Percentiles rank a stretch among this genome's conserved stretches.
These are phyloP conservation scores for Lobophora halterata DNA, from an alignment of 2,888 invertebrate genomes.

Conservation along the genomic window DNA sequence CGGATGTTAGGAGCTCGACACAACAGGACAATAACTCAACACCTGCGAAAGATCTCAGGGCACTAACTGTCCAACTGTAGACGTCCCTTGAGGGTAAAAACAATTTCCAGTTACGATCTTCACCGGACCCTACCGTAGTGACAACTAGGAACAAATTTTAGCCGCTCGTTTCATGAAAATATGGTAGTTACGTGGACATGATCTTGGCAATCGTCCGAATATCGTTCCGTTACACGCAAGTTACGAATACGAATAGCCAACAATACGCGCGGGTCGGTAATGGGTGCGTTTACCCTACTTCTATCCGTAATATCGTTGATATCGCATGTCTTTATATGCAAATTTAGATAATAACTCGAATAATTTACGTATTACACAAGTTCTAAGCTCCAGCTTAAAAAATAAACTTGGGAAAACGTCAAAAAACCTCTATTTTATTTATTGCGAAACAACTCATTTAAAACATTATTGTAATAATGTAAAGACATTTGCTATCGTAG, in stretches of 20 bases:
- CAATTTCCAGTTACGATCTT: conserved; percentile 68
- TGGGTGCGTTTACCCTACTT: conserved; percentile 19
- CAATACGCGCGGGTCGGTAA: conserved; percentile 11
- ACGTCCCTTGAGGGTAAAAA: conserved; percentile 55
- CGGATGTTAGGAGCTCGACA: background rate
- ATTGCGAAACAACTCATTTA: too few species aligned
- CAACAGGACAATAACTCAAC: conserved; percentile 59
- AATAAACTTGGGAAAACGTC: too few species aligned
- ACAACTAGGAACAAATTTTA: conserved; percentile 55
- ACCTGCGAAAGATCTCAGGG: conserved; percentile 62
- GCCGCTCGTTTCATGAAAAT: conserved; percentile 61
- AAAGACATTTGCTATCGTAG: too few species aligned
- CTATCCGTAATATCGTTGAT: conserved; percentile 6
- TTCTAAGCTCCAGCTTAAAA: too few species aligned
- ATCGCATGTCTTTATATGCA: conserved; percentile 17
- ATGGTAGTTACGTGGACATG: conserved; percentile 60
- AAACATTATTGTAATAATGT: too few species aligned
- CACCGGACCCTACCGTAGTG: conserved; percentile 38
- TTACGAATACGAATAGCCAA: conserved; percentile 21
- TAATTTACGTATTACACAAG: too few species aligned
- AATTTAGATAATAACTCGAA: conserved; percentile 5
- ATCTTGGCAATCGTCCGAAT: conserved; percentile 31
- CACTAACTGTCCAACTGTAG: conserved; percentile 44
- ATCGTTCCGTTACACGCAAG: conserved; percentile 18
- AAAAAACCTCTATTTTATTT: too few species aligned